These are phyloP conservation scores for Anodontia alba DNA, from an alignment of 2,888 invertebrate species.

Conservation along the genomic window DNA sequence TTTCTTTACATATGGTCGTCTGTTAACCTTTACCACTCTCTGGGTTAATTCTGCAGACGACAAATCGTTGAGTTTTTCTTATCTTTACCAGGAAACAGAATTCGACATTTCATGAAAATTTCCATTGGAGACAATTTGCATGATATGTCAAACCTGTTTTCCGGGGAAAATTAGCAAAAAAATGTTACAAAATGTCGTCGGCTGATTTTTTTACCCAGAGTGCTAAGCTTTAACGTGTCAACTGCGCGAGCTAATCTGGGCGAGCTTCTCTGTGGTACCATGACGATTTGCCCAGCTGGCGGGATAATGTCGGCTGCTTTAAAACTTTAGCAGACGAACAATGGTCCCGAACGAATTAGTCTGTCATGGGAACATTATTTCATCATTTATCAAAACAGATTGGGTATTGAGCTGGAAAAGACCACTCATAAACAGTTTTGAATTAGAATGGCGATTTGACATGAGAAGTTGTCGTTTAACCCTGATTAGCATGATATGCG, in stretches of 20 bases:
- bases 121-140: too few species aligned
- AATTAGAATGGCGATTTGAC: constrained; percentile 38
- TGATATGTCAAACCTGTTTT: too few species aligned
- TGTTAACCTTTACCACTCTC: not conserved
- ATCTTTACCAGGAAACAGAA: too few species aligned
- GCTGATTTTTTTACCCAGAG: too few species aligned
- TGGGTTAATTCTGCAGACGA: too few species aligned
- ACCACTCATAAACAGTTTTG: constrained; percentile 60
- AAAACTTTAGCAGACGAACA: constrained; percentile 52
- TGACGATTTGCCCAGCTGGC: constrained; percentile 19
- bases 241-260: not conserved
- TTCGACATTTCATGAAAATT: too few species aligned
- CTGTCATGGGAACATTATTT: constrained; percentile 62
- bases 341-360: constrained; percentile 60
- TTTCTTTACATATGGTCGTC: constrained; percentile 17
- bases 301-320: constrained; percentile 59
- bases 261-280: not conserved
- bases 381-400: constrained; percentile 62
- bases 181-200: too few species aligned
- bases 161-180: too few species aligned
- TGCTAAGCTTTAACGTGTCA: not conserved
- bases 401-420: constrained; percentile 48
- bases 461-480: constrained; percentile 16
- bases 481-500: constrained; percentile 15
- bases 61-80: too few species aligned